Percentiles rank a stretch among this genome's conserved stretches.
phyloP scores from a whole-genome alignment of 2,113 vertebrate genomes.

The Perccottus glenii region DNA sequence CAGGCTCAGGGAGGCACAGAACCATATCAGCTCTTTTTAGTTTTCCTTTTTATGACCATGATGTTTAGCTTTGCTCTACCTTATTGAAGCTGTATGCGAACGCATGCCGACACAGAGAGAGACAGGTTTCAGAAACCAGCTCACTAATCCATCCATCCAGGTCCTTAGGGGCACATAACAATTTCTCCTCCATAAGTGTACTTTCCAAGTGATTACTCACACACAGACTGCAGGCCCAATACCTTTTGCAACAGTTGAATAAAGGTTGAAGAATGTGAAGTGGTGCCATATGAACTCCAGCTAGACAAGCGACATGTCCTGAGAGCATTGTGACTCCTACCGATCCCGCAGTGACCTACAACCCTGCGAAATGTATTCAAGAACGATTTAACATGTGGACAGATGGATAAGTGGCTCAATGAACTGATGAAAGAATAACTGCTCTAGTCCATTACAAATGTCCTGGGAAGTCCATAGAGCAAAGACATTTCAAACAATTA shows the following conservation, averaged over 20 bases:
- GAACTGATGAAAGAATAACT: not conserved
- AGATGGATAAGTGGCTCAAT: not conserved
- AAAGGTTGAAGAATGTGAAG: slow-evolving; percentile 13
- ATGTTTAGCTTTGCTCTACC: slow-evolving; percentile 1
- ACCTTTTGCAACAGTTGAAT: slow-evolving; percentile 13
- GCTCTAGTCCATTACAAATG: too few relatives aligned
- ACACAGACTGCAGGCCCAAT: not conserved
- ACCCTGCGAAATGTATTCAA: not conserved
- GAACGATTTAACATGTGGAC: not conserved
- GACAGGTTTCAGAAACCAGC: not conserved
- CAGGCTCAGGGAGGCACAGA: not conserved
- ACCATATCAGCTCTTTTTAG: slow-evolving; percentile 3
- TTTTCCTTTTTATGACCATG: not conserved
- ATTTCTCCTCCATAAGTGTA: slow-evolving; percentile 1
- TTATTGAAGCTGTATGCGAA: not conserved
- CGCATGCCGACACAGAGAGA: slow-evolving; percentile 1
- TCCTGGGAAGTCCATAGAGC: too few relatives aligned
- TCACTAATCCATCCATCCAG: slow-evolving; percentile 8
- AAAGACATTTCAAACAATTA: too few relatives aligned
- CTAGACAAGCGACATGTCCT: slow-evolving; percentile 1
- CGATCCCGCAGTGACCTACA: not conserved
- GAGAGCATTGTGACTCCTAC: slow-evolving; percentile 2
- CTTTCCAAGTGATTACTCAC: slow-evolving; percentile 9
- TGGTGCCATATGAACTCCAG: slow-evolving; percentile 7
- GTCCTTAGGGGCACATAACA: slow-evolving; percentile 12